A percentile compares a stretch with the other conserved stretches of the same genome.
Conservation (phyloP, 2,888 invertebrate species). For the Homarus gammarus region DNA sequence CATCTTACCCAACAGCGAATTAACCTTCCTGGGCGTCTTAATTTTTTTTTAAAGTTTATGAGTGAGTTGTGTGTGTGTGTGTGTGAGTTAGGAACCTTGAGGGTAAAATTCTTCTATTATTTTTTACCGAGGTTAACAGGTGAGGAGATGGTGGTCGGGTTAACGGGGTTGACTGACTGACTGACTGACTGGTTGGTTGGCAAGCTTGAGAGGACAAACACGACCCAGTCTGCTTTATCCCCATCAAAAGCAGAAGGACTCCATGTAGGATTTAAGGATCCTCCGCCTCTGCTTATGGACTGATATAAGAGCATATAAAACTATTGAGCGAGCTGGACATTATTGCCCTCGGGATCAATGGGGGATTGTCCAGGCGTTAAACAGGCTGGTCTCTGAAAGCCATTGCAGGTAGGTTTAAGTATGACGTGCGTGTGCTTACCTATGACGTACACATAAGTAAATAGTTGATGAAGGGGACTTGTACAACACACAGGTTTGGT, state of each 20-base stretch:
- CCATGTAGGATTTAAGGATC: background rate
- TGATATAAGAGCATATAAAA: constrained; percentile 45
- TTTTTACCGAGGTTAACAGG: background rate
- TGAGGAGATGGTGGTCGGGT: background rate
- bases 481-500: too few relatives aligned
- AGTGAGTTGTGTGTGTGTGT: too few relatives aligned
- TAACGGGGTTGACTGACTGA: constrained; percentile 12
- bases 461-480: constrained; percentile 19
- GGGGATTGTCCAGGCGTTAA: constrained; percentile 29
- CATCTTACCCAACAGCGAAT: background rate
- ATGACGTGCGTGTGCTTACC: constrained; percentile 20
- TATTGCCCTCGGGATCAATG: constrained; percentile 25
- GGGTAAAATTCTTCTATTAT: too few relatives aligned
- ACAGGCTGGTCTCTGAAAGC: constrained; percentile 9
- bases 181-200: too few relatives aligned
- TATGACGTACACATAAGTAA: constrained; percentile 3
- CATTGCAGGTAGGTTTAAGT: background rate
- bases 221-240: background rate
- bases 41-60: too few relatives aligned
- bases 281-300: constrained; percentile 21
- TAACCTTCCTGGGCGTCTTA: background rate
- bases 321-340: background rate
- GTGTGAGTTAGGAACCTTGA: too few relatives aligned
- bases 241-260: background rate
- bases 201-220: too few relatives aligned